Evolutionary conservation across 2,113 vertebrate genomes (phyloP).

Genomic region (Archocentrus centrarchus): DNA sequence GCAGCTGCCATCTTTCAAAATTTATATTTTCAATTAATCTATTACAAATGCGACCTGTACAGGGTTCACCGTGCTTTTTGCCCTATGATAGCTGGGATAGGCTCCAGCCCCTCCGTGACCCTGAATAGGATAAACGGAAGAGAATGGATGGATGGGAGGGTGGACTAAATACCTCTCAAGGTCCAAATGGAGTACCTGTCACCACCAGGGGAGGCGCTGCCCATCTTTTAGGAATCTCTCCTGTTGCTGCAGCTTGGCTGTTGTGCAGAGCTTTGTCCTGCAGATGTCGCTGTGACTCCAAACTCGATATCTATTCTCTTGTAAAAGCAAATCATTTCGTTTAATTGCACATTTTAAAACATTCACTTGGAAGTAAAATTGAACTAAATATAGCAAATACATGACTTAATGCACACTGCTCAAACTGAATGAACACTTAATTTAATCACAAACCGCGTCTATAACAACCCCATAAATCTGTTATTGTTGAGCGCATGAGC

Average conservation of each 20-base stretch:
- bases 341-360: not conserved
- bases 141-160: too few species aligned
- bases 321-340: not conserved
- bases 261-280: not conserved
- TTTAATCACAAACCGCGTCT: not conserved
- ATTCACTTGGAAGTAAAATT: not conserved
- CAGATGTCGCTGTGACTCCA: constrained; percentile 47
- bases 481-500: not conserved
- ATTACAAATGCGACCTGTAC: too few species aligned
- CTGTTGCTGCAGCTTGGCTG: not conserved
- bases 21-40: too few species aligned
- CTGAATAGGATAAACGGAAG: too few species aligned
- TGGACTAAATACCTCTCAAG: too few species aligned
- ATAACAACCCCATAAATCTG: not conserved
- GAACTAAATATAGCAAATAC: not conserved
- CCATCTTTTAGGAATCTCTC: too few species aligned
- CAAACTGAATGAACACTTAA: not conserved
- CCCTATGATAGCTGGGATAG: too few species aligned
- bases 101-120: too few species aligned
- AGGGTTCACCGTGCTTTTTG: too few species aligned
- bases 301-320: not conserved
- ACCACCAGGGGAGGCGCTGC: too few species aligned
- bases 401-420: not conserved
- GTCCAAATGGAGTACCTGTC: too few species aligned
- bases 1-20: too few species aligned